Evolutionary conservation across 2,113 vertebrate species (phyloP).

Genomic region (Urocynchramus pylzowi): DNA sequence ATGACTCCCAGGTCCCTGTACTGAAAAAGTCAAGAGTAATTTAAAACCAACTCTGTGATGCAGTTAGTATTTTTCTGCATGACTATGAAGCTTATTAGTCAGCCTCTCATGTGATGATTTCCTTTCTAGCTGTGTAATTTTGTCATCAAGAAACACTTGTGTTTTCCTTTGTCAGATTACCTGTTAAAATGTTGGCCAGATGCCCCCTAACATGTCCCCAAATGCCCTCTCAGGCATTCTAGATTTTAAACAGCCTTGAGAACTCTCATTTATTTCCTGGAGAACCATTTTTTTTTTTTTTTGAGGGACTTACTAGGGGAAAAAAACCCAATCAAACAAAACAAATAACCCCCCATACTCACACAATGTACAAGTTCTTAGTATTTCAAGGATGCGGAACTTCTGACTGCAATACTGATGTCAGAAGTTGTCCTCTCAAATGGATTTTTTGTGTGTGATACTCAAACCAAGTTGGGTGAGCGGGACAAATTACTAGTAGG

Average conservation of each 20-base stretch:
- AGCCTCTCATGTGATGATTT: not conserved
- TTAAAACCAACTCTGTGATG: not conserved
- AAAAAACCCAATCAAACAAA: not conserved
- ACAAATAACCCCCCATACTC: not conserved
- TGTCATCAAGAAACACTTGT: not conserved
- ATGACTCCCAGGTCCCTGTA: not conserved
- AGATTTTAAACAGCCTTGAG: not conserved
- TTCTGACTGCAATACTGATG: not conserved
- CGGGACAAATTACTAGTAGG: not conserved
- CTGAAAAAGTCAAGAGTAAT: not conserved
- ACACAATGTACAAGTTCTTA: not conserved
- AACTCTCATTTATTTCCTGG: not conserved
- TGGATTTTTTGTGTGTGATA: not conserved
- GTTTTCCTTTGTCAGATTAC: not conserved
- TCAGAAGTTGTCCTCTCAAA: not conserved
- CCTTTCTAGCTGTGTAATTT: not conserved
- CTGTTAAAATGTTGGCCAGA: not conserved
- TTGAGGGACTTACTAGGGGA: not conserved
- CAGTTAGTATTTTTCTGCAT: not conserved
- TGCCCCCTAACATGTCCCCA: not conserved
- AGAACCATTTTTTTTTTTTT: not conserved
- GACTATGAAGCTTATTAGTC: not conserved
- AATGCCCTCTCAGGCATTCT: not conserved
- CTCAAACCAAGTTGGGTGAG: not conserved
- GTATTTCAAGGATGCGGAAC: not conserved